Conservation (phyloP, 2,888 invertebrate species). For the Salticus scenicus region DNA sequence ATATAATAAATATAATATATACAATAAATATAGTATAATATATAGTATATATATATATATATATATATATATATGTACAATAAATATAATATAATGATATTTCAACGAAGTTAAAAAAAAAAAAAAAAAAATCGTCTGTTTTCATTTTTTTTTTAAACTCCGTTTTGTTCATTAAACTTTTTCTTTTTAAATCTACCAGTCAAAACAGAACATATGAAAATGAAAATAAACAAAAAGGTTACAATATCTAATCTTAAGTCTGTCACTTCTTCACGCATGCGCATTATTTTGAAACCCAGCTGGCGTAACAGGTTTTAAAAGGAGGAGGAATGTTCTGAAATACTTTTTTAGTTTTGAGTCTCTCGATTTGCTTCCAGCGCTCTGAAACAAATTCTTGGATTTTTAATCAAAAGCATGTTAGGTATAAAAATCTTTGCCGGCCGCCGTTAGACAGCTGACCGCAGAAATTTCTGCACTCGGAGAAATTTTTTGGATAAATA, state of each 20-base stretch:
- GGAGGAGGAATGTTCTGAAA: constrained; percentile 24
- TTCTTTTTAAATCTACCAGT: background rate
- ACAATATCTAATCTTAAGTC: background rate
- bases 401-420: background rate
- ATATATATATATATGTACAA: no score
- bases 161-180: background rate
- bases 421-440: background rate
- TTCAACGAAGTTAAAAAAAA: background rate
- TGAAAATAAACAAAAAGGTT: background rate
- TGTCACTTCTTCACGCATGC: constrained; percentile 52
- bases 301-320: constrained; percentile 60
- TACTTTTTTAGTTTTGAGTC: constrained; percentile 6
- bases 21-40: no score
- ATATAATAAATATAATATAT: no score
- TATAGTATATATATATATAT: no score
- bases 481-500: background rate
- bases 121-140: background rate
- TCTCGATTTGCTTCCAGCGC: background rate
- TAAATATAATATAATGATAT: no score
- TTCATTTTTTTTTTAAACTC: background rate
- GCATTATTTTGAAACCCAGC: constrained; percentile 34
- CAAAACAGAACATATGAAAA: background rate
- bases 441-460: background rate
- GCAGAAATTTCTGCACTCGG: background rate
- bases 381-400: background rate